Evolutionary conservation across 2,888 invertebrate genomes (phyloP), one percentile per base, ranked within the genome.

Genomic region (Amblyjoppa fuscipennis): DNA sequence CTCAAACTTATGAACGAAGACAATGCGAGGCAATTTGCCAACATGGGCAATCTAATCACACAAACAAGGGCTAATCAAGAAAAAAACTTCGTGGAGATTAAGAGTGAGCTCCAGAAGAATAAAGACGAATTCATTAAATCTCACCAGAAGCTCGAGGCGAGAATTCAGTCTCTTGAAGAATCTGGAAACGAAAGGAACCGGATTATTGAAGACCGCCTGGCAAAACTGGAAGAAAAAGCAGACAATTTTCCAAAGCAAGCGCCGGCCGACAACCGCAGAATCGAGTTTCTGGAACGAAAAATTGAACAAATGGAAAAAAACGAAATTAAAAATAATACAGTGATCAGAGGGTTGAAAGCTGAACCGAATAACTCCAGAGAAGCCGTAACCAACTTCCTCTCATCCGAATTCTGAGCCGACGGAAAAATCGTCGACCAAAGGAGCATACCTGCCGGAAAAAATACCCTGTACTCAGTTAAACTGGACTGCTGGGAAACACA

Each of bases 61-160:
- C 53, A 56, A 53, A 71, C 53, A 2, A 53, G 53, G 16, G 53
- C 34, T 53, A 71, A 56, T 9, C 71, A 71, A 11, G 53, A 71
- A n/a, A 71, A 20, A 53, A 71, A 71, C 38, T 71, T 71, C 53
- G 71, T 56, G 34, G 71, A 71, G 20, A 71, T 71, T 9, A 71
- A 71, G 7, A 34, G 53, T 5, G 71, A 71, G 53, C 53, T 56
- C 6, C 34, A 71, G 16, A 69, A 69, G 0, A 45, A 34, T 45
- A 69, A 69, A 6, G 69, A 49, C 34, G 71, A 56, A 56, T 71
- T 71, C 2, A 5, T 53, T n/a, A 56, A 3, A 20, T 53, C 56
- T 0, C 71, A 71, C n/a, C 71, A 71, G 53, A 1, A 71, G 13
- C 56, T 71, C 1, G 53, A 71, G 34, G 20, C 38, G 13, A 71